Percentiles rank a stretch among this genome's conserved stretches.
Evolutionary conservation across 2,797 vertebrate species (phyloP).

Genomic region (Microcaecilia unicolor): DNA sequence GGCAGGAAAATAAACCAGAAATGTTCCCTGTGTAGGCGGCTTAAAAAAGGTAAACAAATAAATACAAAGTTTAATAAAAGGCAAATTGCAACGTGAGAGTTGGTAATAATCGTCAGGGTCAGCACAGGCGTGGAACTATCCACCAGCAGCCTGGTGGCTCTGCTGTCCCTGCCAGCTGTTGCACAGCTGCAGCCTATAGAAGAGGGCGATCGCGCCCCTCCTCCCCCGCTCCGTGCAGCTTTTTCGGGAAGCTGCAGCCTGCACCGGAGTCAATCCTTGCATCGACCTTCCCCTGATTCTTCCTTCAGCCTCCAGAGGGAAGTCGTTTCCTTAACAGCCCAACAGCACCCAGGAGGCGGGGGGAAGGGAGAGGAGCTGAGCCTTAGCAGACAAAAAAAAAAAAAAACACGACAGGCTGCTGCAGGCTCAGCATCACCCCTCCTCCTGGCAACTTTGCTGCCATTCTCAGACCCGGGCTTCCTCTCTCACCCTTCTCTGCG

Average conservation of each 20-base stretch:
- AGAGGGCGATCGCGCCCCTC: constrained; percentile 5
- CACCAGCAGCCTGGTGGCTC: background rate
- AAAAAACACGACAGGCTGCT: too few species aligned
- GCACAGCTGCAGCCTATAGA: background rate
- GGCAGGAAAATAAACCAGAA: too few species aligned
- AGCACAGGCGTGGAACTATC: background rate
- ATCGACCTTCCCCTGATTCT: too few species aligned
- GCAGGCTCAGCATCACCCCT: too few species aligned
- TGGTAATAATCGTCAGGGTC: too few species aligned
- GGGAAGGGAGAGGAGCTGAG: too few species aligned
- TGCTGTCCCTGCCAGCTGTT: background rate
- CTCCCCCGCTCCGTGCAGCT: background rate
- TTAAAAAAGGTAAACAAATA: too few species aligned
- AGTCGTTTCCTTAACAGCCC: constrained; percentile 9
- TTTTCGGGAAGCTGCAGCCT: constrained; percentile 8
- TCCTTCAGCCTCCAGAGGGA: constrained; percentile 17
- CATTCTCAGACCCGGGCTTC: background rate
- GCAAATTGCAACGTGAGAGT: too few species aligned
- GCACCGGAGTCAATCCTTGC: constrained; percentile 6
- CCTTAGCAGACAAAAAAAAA: too few species aligned
- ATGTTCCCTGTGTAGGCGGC: too few species aligned
- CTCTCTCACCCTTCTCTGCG: too few species aligned
- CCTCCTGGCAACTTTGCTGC: background rate
- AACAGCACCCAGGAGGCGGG: background rate
- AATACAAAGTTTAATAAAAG: too few species aligned